Evolutionary conservation across 1,140 invertebrate genomes (phyloP), one percentile per base, ranked within the genome.

Genomic region (Zophobas morio): DNA sequence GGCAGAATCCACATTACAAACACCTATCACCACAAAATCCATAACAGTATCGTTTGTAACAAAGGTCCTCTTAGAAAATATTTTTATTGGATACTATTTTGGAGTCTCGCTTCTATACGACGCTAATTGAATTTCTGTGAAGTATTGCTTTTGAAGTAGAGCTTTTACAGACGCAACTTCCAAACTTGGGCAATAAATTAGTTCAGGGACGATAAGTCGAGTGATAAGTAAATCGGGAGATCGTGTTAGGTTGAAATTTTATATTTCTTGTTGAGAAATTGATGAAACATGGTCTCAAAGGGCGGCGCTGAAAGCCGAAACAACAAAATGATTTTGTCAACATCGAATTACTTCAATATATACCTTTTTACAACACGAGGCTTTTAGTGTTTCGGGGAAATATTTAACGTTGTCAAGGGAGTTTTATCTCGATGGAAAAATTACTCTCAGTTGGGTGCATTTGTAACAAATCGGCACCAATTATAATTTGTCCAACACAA

Each of bases 141-240:
- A 66, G 60, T 42, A 66, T 66, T 42, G 60, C 60, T 66, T 66
- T 66, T 66, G 39, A 42, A 66, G 60, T 32, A 39, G 42, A 33
- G 60, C 60, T 66, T 66, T 66, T 66, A 66, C 60, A 32, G 60
- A 66, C 60, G 42, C 37, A 63, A 66, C 60, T 66, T 32, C 39
- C 6, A 2, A 66, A 66, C 60, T 66, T 66, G 6, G 0, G 60
- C 39, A 66, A 66, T 66, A 66, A 66, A 66, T 66, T 66, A 66
- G 60, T 66, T 66, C 60, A 66, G 36, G 20, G 60, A 39, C 60
- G 60, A 66, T 66, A 66, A 66, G 60, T 66, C 37, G 33, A 66
- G 37, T 66, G 60, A 66, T 66, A 66, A 66, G 60, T 66, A 39
- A 42, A 66, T 39, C 42, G 37, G 8, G 56, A 60, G 39, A 66